Conservation (phyloP, 1,140 invertebrate genomes). For the Nasonia giraulti region DNA sequence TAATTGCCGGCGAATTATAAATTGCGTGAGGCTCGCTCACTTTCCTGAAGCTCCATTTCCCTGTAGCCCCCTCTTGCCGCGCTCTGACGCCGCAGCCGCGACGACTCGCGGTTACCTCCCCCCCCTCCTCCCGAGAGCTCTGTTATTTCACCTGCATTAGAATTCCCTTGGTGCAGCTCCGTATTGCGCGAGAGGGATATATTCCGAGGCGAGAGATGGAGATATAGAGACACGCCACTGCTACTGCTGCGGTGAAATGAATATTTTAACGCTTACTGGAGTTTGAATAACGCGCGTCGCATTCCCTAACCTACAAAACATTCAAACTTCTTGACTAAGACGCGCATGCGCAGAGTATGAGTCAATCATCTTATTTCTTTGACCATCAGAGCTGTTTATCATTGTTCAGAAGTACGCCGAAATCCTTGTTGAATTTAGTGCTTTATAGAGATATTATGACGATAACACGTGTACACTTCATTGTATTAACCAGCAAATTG, state of each 20-base stretch:
- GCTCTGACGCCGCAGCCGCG: background rate
- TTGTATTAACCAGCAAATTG: too few relatives aligned
- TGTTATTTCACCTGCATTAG: constrained; percentile 56
- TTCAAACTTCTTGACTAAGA: too few relatives aligned
- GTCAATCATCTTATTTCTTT: too few relatives aligned
- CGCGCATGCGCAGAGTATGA: too few relatives aligned
- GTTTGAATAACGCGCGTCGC: too few relatives aligned
- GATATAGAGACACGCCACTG: background rate
- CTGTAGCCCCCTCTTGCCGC: constrained; percentile 49
- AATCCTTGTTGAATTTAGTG: background rate
- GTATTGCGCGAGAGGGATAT: constrained; percentile 22
- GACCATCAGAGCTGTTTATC: background rate
- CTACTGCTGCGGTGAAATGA: background rate
- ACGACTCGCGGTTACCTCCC: background rate
- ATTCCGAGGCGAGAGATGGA: background rate
- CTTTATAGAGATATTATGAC: background rate
- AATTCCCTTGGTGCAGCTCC: constrained; percentile 49
- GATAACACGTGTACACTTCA: too few relatives aligned
- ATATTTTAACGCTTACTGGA: background rate
- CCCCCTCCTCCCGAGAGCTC: constrained; percentile 7
- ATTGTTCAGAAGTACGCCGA: background rate
- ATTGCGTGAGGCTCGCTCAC: constrained; percentile 50
- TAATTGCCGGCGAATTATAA: constrained; percentile 58
- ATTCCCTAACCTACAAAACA: too few relatives aligned
- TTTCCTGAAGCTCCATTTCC: constrained; percentile 17